Evolutionary conservation across 2,113 vertebrate species (phyloP).

Genomic region (Tretioscincus oriximinensis): DNA sequence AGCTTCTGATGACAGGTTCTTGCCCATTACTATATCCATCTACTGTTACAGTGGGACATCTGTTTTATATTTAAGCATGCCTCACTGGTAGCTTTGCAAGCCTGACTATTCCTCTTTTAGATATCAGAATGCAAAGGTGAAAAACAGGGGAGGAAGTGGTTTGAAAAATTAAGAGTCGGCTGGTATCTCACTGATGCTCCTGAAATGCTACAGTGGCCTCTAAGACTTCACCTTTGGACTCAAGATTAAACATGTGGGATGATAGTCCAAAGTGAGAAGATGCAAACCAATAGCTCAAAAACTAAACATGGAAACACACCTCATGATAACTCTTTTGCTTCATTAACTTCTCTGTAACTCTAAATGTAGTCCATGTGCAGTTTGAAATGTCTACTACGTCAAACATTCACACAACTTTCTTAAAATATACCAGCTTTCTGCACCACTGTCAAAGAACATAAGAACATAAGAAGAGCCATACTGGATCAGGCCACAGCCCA

Average conservation of each 20-base stretch:
- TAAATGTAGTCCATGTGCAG: not conserved
- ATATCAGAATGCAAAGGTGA: slow-evolving; percentile 10
- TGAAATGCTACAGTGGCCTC: slow-evolving; percentile 1
- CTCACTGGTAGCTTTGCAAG: not conserved
- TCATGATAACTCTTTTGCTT: not conserved
- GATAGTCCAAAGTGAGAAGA: not conserved
- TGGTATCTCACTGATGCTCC: not conserved
- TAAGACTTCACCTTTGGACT: not conserved
- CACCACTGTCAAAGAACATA: not conserved
- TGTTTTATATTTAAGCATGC: not conserved
- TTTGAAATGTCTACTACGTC: not conserved
- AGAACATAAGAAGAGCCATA: too few species aligned
- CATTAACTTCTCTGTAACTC: not conserved
- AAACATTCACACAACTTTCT: not conserved
- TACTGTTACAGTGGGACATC: not conserved
- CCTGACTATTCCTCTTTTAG: not conserved
- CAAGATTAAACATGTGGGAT: not conserved
- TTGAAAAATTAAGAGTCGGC: not conserved
- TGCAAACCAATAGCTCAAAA: not conserved
- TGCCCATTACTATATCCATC: slow-evolving; percentile 10
- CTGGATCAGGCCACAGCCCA: too few species aligned
- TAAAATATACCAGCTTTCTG: not conserved
- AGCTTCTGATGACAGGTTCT: not conserved
- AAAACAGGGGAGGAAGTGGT: not conserved
- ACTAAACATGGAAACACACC: not conserved